Conservation (phyloP, 2,113 vertebrate genomes). For the Mastomys natalensis region DNA sequence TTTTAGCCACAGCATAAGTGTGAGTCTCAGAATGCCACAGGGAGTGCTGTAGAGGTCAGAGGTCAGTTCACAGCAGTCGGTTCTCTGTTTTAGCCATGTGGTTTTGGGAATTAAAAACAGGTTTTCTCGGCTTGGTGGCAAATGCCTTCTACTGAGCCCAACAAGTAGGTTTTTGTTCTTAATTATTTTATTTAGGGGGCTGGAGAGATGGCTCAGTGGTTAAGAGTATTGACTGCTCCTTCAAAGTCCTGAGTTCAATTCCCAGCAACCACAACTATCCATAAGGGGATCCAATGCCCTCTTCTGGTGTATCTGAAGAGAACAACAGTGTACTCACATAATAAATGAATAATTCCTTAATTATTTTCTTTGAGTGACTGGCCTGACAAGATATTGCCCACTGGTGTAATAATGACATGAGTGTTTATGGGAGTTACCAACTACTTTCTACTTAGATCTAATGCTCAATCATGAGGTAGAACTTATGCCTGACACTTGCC, state of each 20-base stretch:
- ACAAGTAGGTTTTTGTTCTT: not conserved
- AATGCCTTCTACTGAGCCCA: not conserved
- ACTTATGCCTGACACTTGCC: not conserved
- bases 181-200: not conserved
- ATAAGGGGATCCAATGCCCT: too few relatives aligned
- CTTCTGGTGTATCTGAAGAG: too few relatives aligned
- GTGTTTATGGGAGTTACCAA: not conserved
- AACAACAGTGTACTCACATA: too few relatives aligned
- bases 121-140: not conserved
- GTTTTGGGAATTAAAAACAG: not conserved
- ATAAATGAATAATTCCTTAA: too few relatives aligned
- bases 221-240: too few relatives aligned
- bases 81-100: not conserved
- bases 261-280: too few relatives aligned
- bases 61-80: not conserved
- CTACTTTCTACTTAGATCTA: not conserved
- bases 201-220: too few relatives aligned
- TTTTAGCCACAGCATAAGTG: accelerated
- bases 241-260: too few relatives aligned
- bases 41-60: not conserved
- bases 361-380: not conserved
- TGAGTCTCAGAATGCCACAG: not conserved
- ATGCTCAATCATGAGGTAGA: not conserved
- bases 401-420: not conserved
- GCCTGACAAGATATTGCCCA: not conserved